A percentile compares a stretch with the other conserved stretches of the same genome.
Evolutionary conservation across 2,113 vertebrate species (phyloP).

Genomic region (Spea bombifrons): DNA sequence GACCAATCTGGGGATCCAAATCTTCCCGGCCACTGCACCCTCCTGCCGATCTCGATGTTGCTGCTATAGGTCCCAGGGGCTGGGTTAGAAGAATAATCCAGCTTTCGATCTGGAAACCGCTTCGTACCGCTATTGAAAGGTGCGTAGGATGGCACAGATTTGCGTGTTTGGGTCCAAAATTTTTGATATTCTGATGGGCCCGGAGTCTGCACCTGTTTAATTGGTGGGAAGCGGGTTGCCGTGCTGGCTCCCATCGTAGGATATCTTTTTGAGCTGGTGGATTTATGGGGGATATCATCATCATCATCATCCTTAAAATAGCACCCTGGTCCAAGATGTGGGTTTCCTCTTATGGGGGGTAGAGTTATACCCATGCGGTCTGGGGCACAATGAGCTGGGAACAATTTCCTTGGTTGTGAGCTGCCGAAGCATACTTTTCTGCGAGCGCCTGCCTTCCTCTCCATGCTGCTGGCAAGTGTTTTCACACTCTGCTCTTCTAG

Average conservation of each 20-base stretch:
- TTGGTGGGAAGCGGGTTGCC: conserved; percentile 58
- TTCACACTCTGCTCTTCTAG: too few relatives aligned
- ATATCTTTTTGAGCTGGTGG: too few relatives aligned
- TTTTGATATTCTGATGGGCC: conserved; percentile 67
- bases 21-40: conserved; percentile 79
- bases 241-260: conserved; percentile 72
- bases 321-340: conserved; percentile 66
- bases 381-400: conserved; percentile 58
- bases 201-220: conserved; percentile 69
- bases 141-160: conserved; percentile 51
- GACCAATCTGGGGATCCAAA: conserved; percentile 84
- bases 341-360: conserved; percentile 27
- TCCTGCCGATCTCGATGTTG: conserved; percentile 50
- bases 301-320: conserved; percentile 54
- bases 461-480: too few relatives aligned
- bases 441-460: too few relatives aligned
- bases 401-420: conserved; percentile 61
- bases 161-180: conserved; percentile 47
- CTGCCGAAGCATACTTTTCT: conserved; percentile 64
- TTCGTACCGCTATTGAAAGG: conserved; percentile 64
- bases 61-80: conserved; percentile 75
- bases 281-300: too few relatives aligned
- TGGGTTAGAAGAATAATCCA: conserved; percentile 55
- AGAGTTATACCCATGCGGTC: conserved; percentile 64
- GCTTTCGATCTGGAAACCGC: conserved; percentile 53